phyloP scores from a whole-genome alignment of 2,113 vertebrate species.

The Tetraodon nigroviridis region DNA sequence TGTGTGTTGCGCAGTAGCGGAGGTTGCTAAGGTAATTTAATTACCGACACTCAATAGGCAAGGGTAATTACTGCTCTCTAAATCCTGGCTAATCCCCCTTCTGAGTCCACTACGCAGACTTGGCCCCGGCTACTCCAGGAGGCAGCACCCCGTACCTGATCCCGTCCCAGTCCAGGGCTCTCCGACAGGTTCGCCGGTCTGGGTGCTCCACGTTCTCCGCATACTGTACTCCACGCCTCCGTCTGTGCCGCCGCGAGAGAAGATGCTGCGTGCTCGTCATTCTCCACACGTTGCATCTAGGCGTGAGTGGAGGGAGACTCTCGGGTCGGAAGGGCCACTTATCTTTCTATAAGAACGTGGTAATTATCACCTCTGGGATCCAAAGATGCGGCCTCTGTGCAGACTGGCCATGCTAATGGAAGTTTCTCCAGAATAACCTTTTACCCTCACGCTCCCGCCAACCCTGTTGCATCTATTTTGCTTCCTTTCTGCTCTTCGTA shows the following conservation, averaged over 20 bases:
- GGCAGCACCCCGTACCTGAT: constrained; percentile 30
- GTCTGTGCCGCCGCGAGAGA: background rate
- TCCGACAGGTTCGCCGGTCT: background rate
- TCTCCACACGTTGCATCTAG: constrained; percentile 25
- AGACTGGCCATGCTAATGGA: constrained; percentile 1
- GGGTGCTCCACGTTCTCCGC: background rate
- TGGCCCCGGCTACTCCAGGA: constrained; percentile 31
- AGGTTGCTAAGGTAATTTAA: constrained; percentile 72
- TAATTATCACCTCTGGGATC: constrained; percentile 55
- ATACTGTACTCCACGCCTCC: background rate
- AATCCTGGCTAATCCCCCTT: constrained; percentile 71
- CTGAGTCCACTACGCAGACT: constrained; percentile 45
- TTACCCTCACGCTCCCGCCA: too few relatives aligned
- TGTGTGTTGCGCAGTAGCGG: constrained; percentile 38
- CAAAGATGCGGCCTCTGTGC: constrained; percentile 37
- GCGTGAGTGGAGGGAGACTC: constrained; percentile 23
- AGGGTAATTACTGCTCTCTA: constrained; percentile 71
- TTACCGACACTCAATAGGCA: constrained; percentile 61
- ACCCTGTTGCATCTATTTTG: background rate
- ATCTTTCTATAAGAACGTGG: constrained; percentile 45
- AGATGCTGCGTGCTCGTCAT: constrained; percentile 6
- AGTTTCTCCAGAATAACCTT: constrained; percentile 1
- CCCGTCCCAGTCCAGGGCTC: constrained; percentile 28
- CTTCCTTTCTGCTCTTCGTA: background rate
- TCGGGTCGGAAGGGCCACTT: constrained; percentile 43